A percentile compares a stretch with the other conserved stretches of the same genome.
Evolutionary conservation across 2,113 vertebrate genomes (phyloP).

Genomic region (Nycticryphes semicollaris): DNA sequence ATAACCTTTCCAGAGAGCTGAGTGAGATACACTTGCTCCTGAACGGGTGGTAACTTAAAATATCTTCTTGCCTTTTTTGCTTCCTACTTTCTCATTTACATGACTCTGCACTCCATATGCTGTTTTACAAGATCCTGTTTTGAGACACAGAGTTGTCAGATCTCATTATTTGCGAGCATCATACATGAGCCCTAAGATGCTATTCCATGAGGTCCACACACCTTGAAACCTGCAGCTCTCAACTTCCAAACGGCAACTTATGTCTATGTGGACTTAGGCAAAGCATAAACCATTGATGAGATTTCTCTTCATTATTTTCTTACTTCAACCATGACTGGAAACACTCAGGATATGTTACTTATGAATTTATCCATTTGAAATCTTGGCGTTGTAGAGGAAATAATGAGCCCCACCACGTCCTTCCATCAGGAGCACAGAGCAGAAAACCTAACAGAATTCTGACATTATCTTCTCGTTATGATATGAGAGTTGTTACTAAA

Average conservation of each 20-base stretch:
- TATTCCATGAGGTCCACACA: neutral
- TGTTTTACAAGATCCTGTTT: neutral
- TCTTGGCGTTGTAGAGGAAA: neutral
- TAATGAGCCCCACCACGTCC: neutral
- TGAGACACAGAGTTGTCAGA: neutral
- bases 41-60: constrained; percentile 38
- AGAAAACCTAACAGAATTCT: neutral
- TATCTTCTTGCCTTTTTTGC: neutral
- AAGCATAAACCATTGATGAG: neutral
- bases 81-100: constrained; percentile 45
- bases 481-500: neutral
- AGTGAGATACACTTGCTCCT: neutral
- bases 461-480: neutral
- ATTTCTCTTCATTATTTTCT: neutral
- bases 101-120: neutral
- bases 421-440: neutral
- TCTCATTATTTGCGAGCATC: neutral
- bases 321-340: neutral
- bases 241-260: neutral
- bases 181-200: neutral
- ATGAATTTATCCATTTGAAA: neutral
- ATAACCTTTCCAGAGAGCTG: neutral
- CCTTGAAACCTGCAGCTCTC: neutral
- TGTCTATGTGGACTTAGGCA: neutral
- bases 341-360: neutral